Evolutionary conservation across 1,140 invertebrate genomes (phyloP).

Genomic region (Monochamus saltuarius): DNA sequence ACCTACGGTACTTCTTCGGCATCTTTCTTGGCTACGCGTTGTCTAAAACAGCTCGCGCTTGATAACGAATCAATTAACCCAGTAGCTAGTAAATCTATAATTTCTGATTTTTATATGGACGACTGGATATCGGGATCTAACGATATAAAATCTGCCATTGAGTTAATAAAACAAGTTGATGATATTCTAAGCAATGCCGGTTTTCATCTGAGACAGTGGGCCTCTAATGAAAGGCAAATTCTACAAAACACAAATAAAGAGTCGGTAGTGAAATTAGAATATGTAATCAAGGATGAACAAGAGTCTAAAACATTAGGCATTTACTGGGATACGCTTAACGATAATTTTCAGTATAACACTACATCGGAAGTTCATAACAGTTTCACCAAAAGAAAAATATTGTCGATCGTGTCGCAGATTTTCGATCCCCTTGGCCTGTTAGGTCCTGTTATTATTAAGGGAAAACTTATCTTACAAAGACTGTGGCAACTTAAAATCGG

Average conservation of each 20-base stretch:
- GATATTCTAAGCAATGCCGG: neutral
- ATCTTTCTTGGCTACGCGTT: constrained; percentile 41
- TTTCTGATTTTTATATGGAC: constrained; percentile 46
- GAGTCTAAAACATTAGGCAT: neutral
- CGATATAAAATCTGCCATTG: neutral
- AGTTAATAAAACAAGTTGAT: neutral
- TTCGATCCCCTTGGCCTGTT: constrained; percentile 54
- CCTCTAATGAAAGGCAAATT: neutral
- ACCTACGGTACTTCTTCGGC: constrained; percentile 33
- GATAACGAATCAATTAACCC: constrained; percentile 21
- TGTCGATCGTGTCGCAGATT: constrained; percentile 45
- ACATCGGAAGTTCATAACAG: constrained; percentile 17
- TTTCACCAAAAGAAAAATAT: constrained; percentile 47
- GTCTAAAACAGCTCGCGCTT: constrained; percentile 30
- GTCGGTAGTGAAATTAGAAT: neutral
- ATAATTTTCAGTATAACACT: constrained; percentile 42
- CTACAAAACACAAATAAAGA: neutral
- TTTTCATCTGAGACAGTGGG: neutral
- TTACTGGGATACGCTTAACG: constrained; percentile 24
- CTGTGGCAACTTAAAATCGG: constrained; percentile 47
- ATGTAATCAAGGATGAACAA: neutral
- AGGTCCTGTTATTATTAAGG: constrained; percentile 44
- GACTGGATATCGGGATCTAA: constrained; percentile 42
- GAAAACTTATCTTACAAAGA: constrained; percentile 53
- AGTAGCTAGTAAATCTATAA: constrained; percentile 32